Base-by-base conservation (phyloP, 2,797 vertebrate genomes). In the Xenops minutus region DNA sequence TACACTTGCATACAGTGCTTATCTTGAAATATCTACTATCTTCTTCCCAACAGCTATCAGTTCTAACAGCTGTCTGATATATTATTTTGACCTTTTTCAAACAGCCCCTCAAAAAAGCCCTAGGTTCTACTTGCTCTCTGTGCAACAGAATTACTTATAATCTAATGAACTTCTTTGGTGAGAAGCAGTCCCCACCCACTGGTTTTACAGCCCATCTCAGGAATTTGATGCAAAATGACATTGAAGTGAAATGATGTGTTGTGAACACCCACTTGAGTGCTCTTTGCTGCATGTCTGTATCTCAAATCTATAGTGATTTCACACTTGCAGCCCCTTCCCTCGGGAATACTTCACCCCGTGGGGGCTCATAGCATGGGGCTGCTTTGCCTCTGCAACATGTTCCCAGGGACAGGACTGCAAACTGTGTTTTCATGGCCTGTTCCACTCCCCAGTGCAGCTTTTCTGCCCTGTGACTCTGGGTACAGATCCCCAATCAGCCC, bases 141-240 rank as follows among this genome's bases (percentile, higher is more conserved):
- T 59, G 69, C 88, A 95, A 95, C 84, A 46, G 55, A 90, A 96
- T 97, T 96, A 88, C 66, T 89, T 89, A 59, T 93, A 95, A 96
- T 94, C 91, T 96, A 91, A 97, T 96, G 94, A 96, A 96, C 92
- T 94, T 92, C 78, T 89, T 68, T 44, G 32, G 89, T 88, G 91
- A 94, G 91, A 85, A 95, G 76, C 73, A 41, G 69, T 93, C 92
- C 91, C 95, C 88, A 3, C 92, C 95, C 94, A 92, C 95, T 56
- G 82, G 73, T 85, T 95, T 95, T 95, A 62, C 79, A 96, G 85
- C 82, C 88, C 66, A 23, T 89, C 82, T 78, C 71, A 62, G 89
- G 85, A 67, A 78, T 91, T 78, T 67, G 76, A 46, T 88, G 85
- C 79, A 81, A 94, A 96, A 95, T 92, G 95, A 94, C 88, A 26